Base-by-base conservation (phyloP, 2,888 invertebrate genomes). In the Oscheius sp. region DNA sequence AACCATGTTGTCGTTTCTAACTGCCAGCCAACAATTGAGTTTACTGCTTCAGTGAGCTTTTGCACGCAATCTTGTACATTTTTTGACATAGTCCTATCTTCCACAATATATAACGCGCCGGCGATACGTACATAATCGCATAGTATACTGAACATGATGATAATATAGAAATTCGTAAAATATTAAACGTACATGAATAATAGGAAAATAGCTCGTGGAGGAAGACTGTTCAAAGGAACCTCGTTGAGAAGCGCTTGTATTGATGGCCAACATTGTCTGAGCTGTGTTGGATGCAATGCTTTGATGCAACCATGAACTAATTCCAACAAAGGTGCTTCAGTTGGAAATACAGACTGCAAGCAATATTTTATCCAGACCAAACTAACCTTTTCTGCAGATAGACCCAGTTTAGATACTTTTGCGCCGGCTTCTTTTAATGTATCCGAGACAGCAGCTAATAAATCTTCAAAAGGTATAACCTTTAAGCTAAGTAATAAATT, bases 1-100 rank as follows among this genome's bases (percentile, higher is more conserved):
- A 95, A 89, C 95, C 95, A 95, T 0, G 94, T 94, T 0, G 94
- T 94, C 89, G 94, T 94, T 88, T 94, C 94, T 80, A 95, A 90
- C 84, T 94, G 93, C n/a, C 94, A 93, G n/a, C 94, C 94, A 7
- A 94, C 94, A 46, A 95, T 93, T 89, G 92, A 92, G 5, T 93
- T 93, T 73, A 94, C 92, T 3, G 93, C 93, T 88, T 95, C 95
- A 52, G 95, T 92, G 69, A 95, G 89, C 74, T 89, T 89, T 77
- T 91, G 90, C 7, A 90, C 89, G n/a, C 90, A 89, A 64, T 91
- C 91, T 89, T 91, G 85, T 41, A 85, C 78, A 43, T 75, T 75
- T 68, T 81, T 77, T 61, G 81, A 83, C 72, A 82, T 83, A 88
- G 93, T 94, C 84, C 93, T 93, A 84, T 94, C 94, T 87, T 94